Evolutionary conservation across 2,888 invertebrate species (phyloP).

Genomic region (Patella ulyssiponensis): DNA sequence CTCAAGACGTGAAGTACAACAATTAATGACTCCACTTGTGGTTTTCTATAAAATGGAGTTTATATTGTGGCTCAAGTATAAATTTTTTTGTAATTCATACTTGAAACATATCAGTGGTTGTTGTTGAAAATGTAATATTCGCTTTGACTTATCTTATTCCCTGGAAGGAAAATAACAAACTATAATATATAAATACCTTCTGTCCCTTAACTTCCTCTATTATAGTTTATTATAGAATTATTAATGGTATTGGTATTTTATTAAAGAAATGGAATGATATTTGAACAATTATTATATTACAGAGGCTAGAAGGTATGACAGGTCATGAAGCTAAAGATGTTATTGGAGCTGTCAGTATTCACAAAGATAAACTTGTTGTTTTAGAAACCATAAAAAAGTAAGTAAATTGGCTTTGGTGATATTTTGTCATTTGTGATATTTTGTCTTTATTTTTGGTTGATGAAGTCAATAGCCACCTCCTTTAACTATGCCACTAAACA

Average conservation of each 20-base stretch:
- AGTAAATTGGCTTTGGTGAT: background rate
- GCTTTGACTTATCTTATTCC: background rate
- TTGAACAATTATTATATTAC: slow-evolving; percentile 28
- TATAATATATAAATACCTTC: background rate
- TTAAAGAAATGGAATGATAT: background rate
- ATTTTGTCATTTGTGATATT: background rate
- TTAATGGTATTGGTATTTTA: background rate
- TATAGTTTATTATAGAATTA: background rate
- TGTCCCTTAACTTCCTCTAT: too few species aligned
- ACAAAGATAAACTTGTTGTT: slow-evolving; percentile 69
- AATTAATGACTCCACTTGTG: too few species aligned
- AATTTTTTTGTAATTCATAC: too few species aligned
- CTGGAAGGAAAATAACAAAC: background rate
- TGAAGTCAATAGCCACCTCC: too few species aligned
- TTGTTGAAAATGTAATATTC: background rate
- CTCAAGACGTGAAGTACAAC: too few species aligned
- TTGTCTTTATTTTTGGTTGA: too few species aligned
- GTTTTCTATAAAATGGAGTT: too few species aligned
- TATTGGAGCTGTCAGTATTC: slow-evolving; percentile 65
- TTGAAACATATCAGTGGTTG: too few species aligned
- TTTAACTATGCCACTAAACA: too few species aligned
- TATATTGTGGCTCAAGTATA: too few species aligned
- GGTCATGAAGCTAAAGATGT: slow-evolving; percentile 69
- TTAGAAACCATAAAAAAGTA: slow-evolving; percentile 70
- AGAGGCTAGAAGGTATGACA: slow-evolving; percentile 70